Evolutionary conservation across 2,888 invertebrate species (phyloP).

Genomic region (Graphium colonna): DNA sequence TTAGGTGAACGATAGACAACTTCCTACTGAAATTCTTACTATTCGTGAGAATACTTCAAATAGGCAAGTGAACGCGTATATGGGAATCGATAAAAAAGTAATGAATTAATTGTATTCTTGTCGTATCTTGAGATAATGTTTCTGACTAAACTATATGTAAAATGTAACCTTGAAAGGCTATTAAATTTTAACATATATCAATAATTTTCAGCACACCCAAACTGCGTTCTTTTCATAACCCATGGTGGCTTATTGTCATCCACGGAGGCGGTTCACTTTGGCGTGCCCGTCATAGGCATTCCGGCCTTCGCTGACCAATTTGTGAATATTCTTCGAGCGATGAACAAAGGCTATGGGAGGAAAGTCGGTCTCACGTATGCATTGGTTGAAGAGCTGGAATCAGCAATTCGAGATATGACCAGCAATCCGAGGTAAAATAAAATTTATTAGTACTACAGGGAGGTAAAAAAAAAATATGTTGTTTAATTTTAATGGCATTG

Average conservation of each 20-base stretch:
- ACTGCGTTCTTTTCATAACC: constrained; percentile 40
- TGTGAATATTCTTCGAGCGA: constrained; percentile 46
- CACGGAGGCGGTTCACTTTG: constrained; percentile 42
- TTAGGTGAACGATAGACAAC: not conserved
- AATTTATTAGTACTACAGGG: no score
- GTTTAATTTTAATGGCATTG: no score
- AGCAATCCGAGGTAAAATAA: constrained; percentile 33
- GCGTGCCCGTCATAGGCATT: constrained; percentile 45
- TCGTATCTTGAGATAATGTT: no score
- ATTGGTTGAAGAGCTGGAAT: constrained; percentile 38
- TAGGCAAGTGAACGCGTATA: no score
- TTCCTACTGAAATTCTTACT: not conserved
- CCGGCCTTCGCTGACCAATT: constrained; percentile 53
- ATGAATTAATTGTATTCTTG: no score
- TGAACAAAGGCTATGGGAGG: constrained; percentile 42
- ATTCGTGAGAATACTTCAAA: no score
- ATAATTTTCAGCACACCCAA: constrained; percentile 40
- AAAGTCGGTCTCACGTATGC: constrained; percentile 39
- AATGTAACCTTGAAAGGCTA: no score
- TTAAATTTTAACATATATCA: no score
- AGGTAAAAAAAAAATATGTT: no score
- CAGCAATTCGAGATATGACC: constrained; percentile 41
- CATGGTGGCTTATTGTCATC: constrained; percentile 46
- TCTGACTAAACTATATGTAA: no score
- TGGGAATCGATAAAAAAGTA: no score